A percentile compares a stretch with the other conserved stretches of the same genome.
Conservation (phyloP, 2,888 invertebrate genomes). For the Litoditis marina region DNA sequence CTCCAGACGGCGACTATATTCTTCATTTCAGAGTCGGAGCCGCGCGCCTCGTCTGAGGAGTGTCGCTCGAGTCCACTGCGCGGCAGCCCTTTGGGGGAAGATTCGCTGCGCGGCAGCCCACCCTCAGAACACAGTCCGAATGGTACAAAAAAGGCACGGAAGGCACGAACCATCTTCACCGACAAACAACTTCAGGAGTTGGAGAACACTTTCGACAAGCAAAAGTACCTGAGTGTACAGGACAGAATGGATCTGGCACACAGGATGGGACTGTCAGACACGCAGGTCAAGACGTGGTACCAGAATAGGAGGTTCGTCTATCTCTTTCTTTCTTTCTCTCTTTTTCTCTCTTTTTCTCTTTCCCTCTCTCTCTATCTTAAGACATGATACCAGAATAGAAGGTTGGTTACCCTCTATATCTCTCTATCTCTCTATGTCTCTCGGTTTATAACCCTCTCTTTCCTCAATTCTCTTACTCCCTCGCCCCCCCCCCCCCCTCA, state of each 20-base stretch:
- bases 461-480: background rate
- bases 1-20: no score
- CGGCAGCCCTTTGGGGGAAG: background rate
- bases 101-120: background rate
- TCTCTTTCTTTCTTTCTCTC: no score
- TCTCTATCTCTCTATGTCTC: no score
- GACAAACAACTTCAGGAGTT: slow-evolving; percentile 71
- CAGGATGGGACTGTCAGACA: slow-evolving; percentile 83
- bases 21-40: background rate
- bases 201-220: slow-evolving; percentile 55
- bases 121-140: slow-evolving; percentile 11
- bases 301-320: slow-evolving; percentile 80
- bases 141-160: slow-evolving; percentile 59
- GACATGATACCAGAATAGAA: no score
- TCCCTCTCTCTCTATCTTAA: no score
- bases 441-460: background rate
- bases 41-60: slow-evolving; percentile 22
- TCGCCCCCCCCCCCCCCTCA: background rate
- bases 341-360: no score
- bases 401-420: no score
- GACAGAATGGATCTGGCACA: slow-evolving; percentile 93
- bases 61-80: slow-evolving; percentile 20
- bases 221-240: slow-evolving; percentile 58
- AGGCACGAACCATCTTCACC: slow-evolving; percentile 77
- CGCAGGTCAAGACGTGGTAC: slow-evolving; percentile 99